These are phyloP conservation scores for Cetoscarus ocellatus DNA, from an alignment of 2,797 vertebrate species.

Conservation along the genomic window DNA sequence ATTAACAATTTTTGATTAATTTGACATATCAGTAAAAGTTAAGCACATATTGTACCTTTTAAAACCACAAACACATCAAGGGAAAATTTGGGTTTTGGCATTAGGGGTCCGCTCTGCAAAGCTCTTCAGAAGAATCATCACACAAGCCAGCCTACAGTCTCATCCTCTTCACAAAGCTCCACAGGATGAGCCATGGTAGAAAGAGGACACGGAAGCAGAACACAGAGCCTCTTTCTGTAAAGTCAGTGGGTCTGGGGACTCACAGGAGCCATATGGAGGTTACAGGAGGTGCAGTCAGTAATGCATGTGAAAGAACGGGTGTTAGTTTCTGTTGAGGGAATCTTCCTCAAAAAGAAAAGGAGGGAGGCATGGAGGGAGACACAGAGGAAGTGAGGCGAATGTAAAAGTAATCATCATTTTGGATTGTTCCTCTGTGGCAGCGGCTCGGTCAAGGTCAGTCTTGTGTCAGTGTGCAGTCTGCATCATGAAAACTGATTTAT, in stretches of 20 bases:
- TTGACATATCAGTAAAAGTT: too few relatives aligned
- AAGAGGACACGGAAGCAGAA: slow-evolving; percentile 26
- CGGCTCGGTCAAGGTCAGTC: slow-evolving; percentile 63
- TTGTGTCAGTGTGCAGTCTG: slow-evolving; percentile 68
- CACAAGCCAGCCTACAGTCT: background rate
- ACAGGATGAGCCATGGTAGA: slow-evolving; percentile 14
- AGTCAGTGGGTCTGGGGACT: slow-evolving; percentile 20
- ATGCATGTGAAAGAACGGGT: slow-evolving; percentile 54
- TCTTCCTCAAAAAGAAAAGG: slow-evolving; percentile 54
- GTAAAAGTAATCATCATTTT: slow-evolving; percentile 85
- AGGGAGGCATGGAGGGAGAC: slow-evolving; percentile 30
- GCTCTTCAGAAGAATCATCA: slow-evolving; percentile 25
- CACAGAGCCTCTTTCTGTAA: slow-evolving; percentile 32
- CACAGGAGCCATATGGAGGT: slow-evolving; percentile 31
- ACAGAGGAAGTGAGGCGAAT: slow-evolving; percentile 73
- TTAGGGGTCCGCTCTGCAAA: slow-evolving; percentile 5
- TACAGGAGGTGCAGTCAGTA: slow-evolving; percentile 17
- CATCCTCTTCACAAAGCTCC: slow-evolving; percentile 24
- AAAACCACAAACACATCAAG: background rate
- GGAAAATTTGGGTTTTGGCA: slow-evolving; percentile 1
- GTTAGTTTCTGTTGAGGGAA: slow-evolving; percentile 45
- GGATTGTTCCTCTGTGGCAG: slow-evolving; percentile 71
- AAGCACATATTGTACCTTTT: too few relatives aligned
- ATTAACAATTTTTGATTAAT: too few relatives aligned
- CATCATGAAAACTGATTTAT: slow-evolving; percentile 72